A percentile compares a stretch with the other conserved stretches of the same genome.
These are phyloP conservation scores for cattle (Bos taurus) DNA, from an alignment of 2,113 vertebrate species.

Conservation along the genomic window DNA sequence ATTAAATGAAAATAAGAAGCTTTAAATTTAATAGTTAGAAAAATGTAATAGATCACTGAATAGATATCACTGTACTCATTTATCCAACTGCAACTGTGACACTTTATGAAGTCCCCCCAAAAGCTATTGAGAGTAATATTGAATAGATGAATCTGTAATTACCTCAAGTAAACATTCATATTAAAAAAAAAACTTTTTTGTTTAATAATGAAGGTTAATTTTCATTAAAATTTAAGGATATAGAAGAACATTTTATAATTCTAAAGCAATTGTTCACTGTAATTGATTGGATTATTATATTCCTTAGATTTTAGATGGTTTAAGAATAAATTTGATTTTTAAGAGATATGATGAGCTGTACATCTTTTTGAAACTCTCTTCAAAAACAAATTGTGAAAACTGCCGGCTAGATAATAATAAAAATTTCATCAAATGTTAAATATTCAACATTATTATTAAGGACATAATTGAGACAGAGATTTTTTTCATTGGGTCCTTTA, in stretches of 20 bases:
- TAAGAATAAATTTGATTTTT: background rate
- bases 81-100: constrained; percentile 30
- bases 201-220: background rate
- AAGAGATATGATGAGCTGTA: background rate
- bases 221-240: background rate
- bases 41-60: constrained; percentile 28
- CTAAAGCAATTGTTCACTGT: background rate
- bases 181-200: background rate
- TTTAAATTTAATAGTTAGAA: constrained; percentile 65
- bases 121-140: background rate
- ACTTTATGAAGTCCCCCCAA: background rate
- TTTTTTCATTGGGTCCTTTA: background rate
- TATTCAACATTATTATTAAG: background rate
- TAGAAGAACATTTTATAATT: background rate
- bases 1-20: constrained; percentile 59
- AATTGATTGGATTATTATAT: background rate
- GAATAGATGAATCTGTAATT: background rate
- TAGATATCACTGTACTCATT: background rate
- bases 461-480: background rate
- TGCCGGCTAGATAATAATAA: background rate
- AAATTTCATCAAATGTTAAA: background rate
- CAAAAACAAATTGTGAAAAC: background rate
- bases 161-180: background rate
- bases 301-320: background rate
- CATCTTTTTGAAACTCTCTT: background rate